Evolutionary conservation across 1,140 invertebrate genomes (phyloP), one percentile per base, ranked within the genome.

Genomic region (Cotesia typhae): DNA sequence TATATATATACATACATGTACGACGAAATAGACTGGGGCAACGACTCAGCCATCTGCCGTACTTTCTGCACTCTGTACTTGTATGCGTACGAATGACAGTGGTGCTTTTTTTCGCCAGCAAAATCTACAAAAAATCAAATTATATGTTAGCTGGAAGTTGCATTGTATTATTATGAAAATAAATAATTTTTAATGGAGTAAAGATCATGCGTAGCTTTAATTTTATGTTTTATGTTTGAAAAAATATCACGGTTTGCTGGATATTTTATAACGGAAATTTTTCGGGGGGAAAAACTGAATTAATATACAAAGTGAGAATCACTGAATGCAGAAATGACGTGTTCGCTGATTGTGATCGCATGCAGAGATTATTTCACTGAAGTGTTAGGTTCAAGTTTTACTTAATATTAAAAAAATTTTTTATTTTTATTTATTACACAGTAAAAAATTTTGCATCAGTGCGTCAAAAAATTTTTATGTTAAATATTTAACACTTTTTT

Each of bases 1-100:
- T 70, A 57, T 38, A 51, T 51, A 64, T 53, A 14, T 53, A 5
- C 41, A 37, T 35, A 37, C 60, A 55, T 55, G 35, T 35, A 60
- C 67, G 53, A 37, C 41, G 35, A 64, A 59, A 70, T 66, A 64
- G 28, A 74, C 63, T 63, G 72, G 72, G 72, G 67, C 67, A 4
- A 63, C 65, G 65, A 53, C 64, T 64, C 60, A 65, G 37, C 57
- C 60, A 67, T 73, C 67, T 69, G 61, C 52, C 47, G 28, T 55
- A 55, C 53, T 41, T 70, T 20, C 17, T 70, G 17, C 55, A 55
- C 60, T 57, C 57, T 37, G 14, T 20, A 9, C n/a, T 71, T 53
- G 12, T 67, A 14, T 47, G 53, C 1, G 61, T 38, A 66, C 35
- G 37, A 57, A 37, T 64, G 10, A 10, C 65, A 20, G 38, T 47